phyloP scores from a whole-genome alignment of 2,888 invertebrate genomes.

The Pammene fasciana region DNA sequence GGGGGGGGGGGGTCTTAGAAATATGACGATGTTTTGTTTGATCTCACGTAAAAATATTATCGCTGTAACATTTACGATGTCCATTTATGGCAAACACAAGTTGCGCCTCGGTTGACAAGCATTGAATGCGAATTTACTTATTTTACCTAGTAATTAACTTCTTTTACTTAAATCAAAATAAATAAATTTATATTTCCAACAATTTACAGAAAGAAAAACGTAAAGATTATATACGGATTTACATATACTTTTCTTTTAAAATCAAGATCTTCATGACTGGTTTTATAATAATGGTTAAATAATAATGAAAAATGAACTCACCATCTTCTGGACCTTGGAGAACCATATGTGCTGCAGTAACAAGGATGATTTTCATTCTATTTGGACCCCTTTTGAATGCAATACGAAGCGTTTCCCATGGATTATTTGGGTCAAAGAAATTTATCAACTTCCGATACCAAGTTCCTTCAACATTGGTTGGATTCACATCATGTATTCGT shows the following conservation, averaged over 20 bases:
- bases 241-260: background rate
- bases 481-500: slow-evolving; percentile 67
- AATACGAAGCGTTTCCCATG: slow-evolving; percentile 71
- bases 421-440: slow-evolving; percentile 69
- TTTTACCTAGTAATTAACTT: too few relatives aligned
- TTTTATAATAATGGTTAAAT: background rate
- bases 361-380: slow-evolving; percentile 61
- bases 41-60: too few relatives aligned
- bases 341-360: slow-evolving; percentile 71
- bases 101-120: too few relatives aligned
- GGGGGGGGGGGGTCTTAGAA: too few relatives aligned
- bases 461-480: slow-evolving; percentile 57
- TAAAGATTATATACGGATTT: too few relatives aligned
- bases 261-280: background rate
- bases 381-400: slow-evolving; percentile 57
- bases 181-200: too few relatives aligned
- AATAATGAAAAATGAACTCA: slow-evolving; percentile 49
- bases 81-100: too few relatives aligned
- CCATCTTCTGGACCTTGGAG: slow-evolving; percentile 75
- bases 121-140: too few relatives aligned
- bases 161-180: too few relatives aligned
- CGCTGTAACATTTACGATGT: too few relatives aligned
- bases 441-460: slow-evolving; percentile 53
- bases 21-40: too few relatives aligned
- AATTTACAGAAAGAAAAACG: too few relatives aligned